A percentile compares a stretch with the other conserved stretches of the same genome.
Conservation (phyloP, 2,113 vertebrate genomes). For the Puntigrus tetrazona region DNA sequence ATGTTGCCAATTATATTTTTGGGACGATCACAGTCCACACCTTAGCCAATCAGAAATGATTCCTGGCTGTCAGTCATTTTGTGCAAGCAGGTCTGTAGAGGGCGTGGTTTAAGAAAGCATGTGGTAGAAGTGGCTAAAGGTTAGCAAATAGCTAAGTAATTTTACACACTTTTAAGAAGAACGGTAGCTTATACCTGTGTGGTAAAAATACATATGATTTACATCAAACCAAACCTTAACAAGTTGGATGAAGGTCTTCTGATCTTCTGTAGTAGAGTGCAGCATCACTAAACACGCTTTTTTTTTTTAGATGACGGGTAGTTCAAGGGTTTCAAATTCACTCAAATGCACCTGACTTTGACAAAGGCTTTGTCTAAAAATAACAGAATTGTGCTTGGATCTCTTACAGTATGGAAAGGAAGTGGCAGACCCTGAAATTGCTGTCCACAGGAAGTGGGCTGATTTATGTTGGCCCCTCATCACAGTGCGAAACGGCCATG, state of each 20-base stretch:
- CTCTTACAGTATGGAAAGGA: conserved; percentile 49
- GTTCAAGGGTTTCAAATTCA: neutral
- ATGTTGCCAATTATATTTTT: too few species aligned
- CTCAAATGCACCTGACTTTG: conserved; percentile 50
- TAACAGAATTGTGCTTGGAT: conserved; percentile 43
- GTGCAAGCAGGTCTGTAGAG: neutral
- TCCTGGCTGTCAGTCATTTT: neutral
- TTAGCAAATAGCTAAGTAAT: neutral
- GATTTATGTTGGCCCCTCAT: conserved; percentile 51
- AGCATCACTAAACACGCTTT: neutral
- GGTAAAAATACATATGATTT: neutral
- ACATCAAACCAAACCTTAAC: neutral
- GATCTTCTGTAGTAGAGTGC: neutral
- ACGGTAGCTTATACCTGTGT: neutral
- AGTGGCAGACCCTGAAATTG: conserved; percentile 44
- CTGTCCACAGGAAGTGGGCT: conserved; percentile 48
- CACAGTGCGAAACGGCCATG: conserved; percentile 45
- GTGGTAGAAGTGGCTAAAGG: neutral
- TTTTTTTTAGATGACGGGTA: neutral
- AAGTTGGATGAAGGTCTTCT: neutral
- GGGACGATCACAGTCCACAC: neutral
- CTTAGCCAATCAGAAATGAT: neutral
- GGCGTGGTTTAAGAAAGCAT: neutral
- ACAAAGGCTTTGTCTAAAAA: conserved; percentile 49
- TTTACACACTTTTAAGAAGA: neutral